A percentile compares a stretch with the other conserved stretches of the same genome.
Conservation (phyloP, 1,140 invertebrate genomes). For the Tetranychus cinnabarinus region DNA sequence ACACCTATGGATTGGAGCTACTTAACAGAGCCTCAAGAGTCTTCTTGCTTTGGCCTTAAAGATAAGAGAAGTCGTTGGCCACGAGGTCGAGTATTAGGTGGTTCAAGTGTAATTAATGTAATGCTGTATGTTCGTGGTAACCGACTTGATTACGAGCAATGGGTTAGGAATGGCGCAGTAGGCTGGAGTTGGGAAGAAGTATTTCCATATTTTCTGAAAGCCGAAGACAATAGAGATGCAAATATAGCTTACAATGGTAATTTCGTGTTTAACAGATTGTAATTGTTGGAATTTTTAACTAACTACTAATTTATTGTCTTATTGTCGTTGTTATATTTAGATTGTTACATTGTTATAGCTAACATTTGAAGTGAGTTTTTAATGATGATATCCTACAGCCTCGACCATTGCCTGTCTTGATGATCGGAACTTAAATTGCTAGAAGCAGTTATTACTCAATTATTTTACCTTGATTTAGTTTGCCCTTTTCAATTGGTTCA, state of each 20-base stretch:
- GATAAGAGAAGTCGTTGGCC: slow-evolving; percentile 30
- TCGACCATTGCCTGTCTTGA: no score
- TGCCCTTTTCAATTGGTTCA: no score
- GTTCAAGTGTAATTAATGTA: slow-evolving; percentile 75
- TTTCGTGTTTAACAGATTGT: not conserved
- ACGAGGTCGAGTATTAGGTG: slow-evolving; percentile 26
- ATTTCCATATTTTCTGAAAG: slow-evolving; percentile 67
- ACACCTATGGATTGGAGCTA: slow-evolving; percentile 63
- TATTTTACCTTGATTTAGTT: no score
- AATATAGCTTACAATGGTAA: slow-evolving; percentile 16
- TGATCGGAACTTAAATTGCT: no score
- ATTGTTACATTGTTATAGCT: no score
- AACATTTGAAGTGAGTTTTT: no score
- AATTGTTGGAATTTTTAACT: no score
- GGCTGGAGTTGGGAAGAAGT: slow-evolving; percentile 73
- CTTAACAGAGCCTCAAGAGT: slow-evolving; percentile 56
- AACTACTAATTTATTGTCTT: no score
- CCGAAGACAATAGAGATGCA: slow-evolving; percentile 64
- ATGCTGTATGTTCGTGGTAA: slow-evolving; percentile 89
- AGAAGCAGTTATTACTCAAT: no score
- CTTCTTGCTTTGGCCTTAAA: slow-evolving; percentile 50
- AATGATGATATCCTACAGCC: no score
- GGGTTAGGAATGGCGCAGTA: slow-evolving; percentile 64
- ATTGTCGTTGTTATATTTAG: no score
- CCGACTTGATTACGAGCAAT: slow-evolving; percentile 69